A percentile compares a stretch with the other conserved stretches of the same genome.
Conservation (phyloP, 2,797 vertebrate genomes). For the Ambastaia sidthimunki region DNA sequence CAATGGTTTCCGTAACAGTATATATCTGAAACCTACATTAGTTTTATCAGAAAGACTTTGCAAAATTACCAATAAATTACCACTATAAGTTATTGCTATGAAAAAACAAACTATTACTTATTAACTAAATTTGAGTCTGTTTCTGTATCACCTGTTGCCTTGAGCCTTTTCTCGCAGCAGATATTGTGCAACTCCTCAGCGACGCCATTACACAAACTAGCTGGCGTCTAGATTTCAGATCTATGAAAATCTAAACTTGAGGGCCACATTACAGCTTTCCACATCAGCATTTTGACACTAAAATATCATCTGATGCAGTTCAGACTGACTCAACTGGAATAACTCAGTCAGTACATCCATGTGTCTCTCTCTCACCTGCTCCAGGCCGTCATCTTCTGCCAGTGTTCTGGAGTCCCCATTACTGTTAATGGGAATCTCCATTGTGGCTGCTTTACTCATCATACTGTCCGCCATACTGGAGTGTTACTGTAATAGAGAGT, state of each 20-base stretch:
- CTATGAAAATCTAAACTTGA: neutral
- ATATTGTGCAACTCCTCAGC: constrained; percentile 6
- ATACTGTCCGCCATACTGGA: constrained; percentile 89
- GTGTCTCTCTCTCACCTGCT: constrained; percentile 77
- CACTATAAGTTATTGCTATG: neutral
- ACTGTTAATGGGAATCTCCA: constrained; percentile 89
- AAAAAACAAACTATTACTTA: neutral
- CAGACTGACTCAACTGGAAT: neutral
- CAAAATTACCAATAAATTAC: neutral
- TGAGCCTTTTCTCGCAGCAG: constrained; percentile 29
- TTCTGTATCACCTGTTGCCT: constrained; percentile 49
- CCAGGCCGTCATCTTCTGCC: constrained; percentile 83
- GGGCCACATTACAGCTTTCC: neutral
- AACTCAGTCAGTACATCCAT: neutral
- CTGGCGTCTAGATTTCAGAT: too few species aligned
- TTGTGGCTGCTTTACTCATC: constrained; percentile 88
- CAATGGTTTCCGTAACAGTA: neutral
- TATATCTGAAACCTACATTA: neutral
- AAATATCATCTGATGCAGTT: neutral
- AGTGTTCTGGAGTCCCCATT: constrained; percentile 83
- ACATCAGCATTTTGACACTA: neutral
- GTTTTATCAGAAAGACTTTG: neutral
- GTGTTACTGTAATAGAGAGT: constrained; percentile 58
- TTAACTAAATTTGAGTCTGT: neutral
- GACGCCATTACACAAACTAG: neutral